Conservation (phyloP, 2,113 vertebrate genomes). For the Climacteris rufus region DNA sequence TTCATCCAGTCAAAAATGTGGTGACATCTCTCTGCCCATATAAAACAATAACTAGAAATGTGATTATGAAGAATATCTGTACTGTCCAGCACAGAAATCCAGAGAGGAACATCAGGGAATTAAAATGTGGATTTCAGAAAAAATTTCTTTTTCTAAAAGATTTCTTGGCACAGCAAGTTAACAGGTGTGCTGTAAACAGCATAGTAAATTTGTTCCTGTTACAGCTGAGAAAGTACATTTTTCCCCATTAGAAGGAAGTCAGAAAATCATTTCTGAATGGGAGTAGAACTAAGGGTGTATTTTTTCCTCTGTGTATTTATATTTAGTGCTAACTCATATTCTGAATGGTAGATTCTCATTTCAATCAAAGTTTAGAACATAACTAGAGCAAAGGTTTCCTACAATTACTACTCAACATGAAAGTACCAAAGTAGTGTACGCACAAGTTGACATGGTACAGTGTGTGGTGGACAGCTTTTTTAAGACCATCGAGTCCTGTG, state of each 20-base stretch:
- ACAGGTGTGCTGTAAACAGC: neutral
- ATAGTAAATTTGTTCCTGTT: neutral
- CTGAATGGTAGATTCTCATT: neutral
- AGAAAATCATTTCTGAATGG: neutral
- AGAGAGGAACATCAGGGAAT: neutral
- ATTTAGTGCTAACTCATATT: neutral
- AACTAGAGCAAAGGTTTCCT: neutral
- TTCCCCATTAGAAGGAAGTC: neutral
- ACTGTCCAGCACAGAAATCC: neutral
- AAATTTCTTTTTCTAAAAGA: neutral
- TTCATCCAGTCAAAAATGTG: slow-evolving; percentile 46
- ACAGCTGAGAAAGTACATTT: neutral
- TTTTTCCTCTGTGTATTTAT: neutral
- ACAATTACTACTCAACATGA: neutral
- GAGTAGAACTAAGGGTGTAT: neutral
- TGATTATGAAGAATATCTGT: slow-evolving; percentile 14
- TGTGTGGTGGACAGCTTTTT: neutral
- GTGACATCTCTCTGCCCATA: neutral
- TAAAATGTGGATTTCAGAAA: neutral
- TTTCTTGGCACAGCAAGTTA: slow-evolving; percentile 1
- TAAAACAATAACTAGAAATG: slow-evolving; percentile 6
- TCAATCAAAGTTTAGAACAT: neutral
- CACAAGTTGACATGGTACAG: neutral
- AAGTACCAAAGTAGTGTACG: neutral
- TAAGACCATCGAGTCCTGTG: neutral